Evolutionary conservation across 2,888 invertebrate genomes (phyloP), one percentile per base, ranked within the genome.

Genomic region (Amitus sp.): DNA sequence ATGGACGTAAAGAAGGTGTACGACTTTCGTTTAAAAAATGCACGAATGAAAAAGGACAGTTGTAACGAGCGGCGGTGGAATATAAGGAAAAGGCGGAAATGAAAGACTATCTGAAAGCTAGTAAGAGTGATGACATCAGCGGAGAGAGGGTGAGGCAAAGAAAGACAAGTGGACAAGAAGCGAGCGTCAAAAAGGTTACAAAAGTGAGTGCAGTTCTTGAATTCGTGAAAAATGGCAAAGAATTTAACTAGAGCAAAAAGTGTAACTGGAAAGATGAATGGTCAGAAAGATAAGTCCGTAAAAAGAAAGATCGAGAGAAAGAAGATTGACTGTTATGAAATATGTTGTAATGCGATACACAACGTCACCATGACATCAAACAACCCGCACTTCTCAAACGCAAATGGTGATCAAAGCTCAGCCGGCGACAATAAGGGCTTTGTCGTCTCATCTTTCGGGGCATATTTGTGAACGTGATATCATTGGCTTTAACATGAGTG

Each of bases 21-120:
- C 30, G 49, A 6, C 37, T 37, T 37, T 37, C 6, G 42, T 30
- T 45, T 56, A 63, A 59, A 62, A 63, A 54, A 63, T 59, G 59
- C 53, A 54, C 33, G 47, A 47, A 47, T 10, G 12, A 45, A 53
- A 48, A 53, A 57, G 43, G 39, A 49, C 45, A 23, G 50, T 49
- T 56, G 60, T 64, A 64, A 60, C 64, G 60, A 64, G 53, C 50
- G 42, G 12, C 39, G 42, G 40, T 43, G 45, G 47, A 47, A 57
- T 54, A 64, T 57, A 57, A 33, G 64, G 54, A 64, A 64, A 64
- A 64, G 60, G 64, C 64, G 64, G 64, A 64, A 64, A 57, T 60
- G 60, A 61, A 57, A 61, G 60, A 61, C 60, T 64, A 57, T 51
- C 64, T 60, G 60, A 57, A 64, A 61, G 64, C 51, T 28, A 12